Evolutionary conservation across 2,797 vertebrate species (phyloP).

Genomic region (Danio kyathit): DNA sequence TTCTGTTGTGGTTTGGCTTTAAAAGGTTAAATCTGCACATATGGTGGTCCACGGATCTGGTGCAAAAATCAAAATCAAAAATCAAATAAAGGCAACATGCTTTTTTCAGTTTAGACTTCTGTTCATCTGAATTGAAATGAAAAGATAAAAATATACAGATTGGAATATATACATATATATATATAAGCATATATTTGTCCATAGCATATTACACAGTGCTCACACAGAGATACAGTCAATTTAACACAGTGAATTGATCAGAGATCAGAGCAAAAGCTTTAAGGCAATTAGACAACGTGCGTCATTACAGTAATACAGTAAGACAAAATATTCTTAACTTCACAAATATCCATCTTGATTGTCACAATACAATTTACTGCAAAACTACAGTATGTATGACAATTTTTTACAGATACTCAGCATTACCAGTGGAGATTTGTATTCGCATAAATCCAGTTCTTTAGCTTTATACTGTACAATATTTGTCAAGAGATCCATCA

Average conservation of each 20-base stretch:
- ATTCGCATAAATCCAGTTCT: constrained; percentile 5
- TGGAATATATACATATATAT: too few relatives aligned
- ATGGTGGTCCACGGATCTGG: background rate
- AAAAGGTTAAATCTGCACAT: constrained; percentile 21
- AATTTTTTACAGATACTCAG: background rate
- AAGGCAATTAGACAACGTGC: constrained; percentile 42
- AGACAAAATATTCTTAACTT: constrained; percentile 16
- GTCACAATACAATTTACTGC: constrained; percentile 7
- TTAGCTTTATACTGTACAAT: background rate
- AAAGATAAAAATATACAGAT: constrained; percentile 14
- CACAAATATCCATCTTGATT: constrained; percentile 31
- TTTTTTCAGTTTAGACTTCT: background rate
- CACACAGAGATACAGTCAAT: constrained; percentile 42
- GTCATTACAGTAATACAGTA: constrained; percentile 28
- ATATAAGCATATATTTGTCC: constrained; percentile 46
- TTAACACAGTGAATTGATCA: constrained; percentile 44
- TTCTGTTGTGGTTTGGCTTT: constrained; percentile 13
- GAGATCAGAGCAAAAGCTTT: constrained; percentile 50
- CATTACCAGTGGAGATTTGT: background rate
- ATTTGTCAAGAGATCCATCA: constrained; percentile 2
- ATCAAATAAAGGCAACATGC: background rate
- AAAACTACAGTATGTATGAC: background rate
- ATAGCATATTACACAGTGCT: constrained; percentile 47
- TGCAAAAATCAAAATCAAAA: background rate
- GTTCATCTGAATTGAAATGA: background rate